Percentiles rank a stretch among this genome's conserved stretches.
phyloP scores from a whole-genome alignment of 2,888 invertebrate species.

The Eupithecia inturbata region DNA sequence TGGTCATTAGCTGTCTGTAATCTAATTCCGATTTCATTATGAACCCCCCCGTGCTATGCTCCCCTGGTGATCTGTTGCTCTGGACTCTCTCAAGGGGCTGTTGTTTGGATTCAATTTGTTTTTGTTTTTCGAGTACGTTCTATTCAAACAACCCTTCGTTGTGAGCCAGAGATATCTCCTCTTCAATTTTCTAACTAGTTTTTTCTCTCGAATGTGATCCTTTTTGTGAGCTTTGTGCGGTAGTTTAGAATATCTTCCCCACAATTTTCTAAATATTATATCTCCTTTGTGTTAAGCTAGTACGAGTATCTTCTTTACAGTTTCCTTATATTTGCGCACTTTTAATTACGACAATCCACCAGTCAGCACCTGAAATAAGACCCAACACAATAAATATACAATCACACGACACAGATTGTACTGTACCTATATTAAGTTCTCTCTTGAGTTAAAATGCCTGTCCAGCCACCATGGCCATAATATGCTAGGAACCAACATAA shows the following conservation, averaged over 20 bases:
- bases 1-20: conserved; percentile 69
- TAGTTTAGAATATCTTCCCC: background rate
- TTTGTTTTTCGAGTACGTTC: conserved; percentile 21
- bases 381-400: no score
- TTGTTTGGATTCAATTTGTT: conserved; percentile 32
- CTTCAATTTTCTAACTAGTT: background rate
- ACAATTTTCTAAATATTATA: background rate
- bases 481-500: no score
- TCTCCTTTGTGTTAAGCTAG: background rate
- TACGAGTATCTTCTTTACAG: no score
- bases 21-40: conserved; percentile 75
- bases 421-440: no score
- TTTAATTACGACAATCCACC: no score
- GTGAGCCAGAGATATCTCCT: background rate
- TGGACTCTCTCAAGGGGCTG: conserved; percentile 33
- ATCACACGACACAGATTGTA: no score
- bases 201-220: background rate
- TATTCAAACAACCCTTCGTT: background rate
- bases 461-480: no score
- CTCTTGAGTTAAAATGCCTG: no score
- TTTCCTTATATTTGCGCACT: background rate
- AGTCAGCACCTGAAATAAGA: no score
- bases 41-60: conserved; percentile 53
- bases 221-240: background rate
- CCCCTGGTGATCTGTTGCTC: conserved; percentile 49